These are phyloP conservation scores for Zoroaster sp. DNA, from an alignment of 53 echinoderm and acorn worm genomes.

Conservation along the genomic window DNA sequence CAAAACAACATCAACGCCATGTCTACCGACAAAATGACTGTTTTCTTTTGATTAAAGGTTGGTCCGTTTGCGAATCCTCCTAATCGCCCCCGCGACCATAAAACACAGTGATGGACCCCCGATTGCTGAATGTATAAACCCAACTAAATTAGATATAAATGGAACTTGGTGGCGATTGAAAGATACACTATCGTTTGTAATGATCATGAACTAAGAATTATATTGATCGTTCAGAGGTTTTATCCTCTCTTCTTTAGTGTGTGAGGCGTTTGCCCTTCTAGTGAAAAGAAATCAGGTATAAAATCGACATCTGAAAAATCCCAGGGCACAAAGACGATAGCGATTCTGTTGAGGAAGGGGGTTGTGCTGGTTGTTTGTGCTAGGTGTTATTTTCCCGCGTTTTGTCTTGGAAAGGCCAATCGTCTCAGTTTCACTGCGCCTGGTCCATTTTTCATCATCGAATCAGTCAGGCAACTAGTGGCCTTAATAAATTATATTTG, in stretches of 20 bases:
- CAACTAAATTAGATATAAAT: background rate
- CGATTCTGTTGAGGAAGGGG: background rate
- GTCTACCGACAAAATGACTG: background rate
- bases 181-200: background rate
- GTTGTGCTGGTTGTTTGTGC: background rate
- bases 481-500: background rate
- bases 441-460: background rate
- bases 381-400: background rate
- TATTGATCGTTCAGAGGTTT: background rate
- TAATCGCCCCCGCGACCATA: background rate
- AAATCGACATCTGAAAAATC: constrained; percentile 1
- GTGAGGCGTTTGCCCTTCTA: background rate
- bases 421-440: constrained; percentile 18
- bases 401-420: constrained; percentile 20
- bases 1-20: background rate
- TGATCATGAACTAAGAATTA: background rate
- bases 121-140: background rate
- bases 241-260: background rate
- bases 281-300: background rate
- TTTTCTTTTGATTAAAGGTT: background rate
- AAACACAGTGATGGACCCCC: background rate
- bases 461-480: background rate
- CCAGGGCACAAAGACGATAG: background rate
- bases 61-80: background rate
- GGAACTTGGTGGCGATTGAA: background rate